A percentile compares a stretch with the other conserved stretches of the same genome.
phyloP scores from a whole-genome alignment of 2,113 vertebrate species.

The Promerops cafer region DNA sequence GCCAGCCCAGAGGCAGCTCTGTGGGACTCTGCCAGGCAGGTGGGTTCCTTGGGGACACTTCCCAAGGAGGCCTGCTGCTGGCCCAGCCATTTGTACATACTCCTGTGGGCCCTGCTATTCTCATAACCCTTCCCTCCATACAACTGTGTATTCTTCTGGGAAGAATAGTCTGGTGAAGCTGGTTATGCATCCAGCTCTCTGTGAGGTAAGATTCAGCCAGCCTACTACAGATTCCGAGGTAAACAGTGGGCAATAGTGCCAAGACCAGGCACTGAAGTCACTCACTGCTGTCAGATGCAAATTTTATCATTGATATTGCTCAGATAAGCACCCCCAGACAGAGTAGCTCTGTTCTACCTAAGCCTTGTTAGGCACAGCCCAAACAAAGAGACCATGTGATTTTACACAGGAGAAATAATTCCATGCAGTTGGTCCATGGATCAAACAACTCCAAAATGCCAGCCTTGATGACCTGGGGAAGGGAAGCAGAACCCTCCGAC shows the following conservation, averaged over 20 bases:
- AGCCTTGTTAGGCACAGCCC: background rate
- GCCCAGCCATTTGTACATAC: background rate
- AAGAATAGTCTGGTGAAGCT: background rate
- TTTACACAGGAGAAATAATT: background rate
- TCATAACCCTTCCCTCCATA: background rate
- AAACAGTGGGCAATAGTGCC: background rate
- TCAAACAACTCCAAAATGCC: background rate
- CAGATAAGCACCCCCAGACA: background rate
- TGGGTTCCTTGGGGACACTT: background rate
- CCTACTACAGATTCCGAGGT: background rate
- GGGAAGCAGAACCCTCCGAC: background rate
- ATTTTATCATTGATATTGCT: background rate
- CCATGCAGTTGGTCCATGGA: background rate
- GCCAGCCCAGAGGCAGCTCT: background rate
- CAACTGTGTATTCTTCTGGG: background rate
- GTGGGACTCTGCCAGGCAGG: background rate
- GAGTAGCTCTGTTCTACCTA: background rate
- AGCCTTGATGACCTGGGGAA: background rate
- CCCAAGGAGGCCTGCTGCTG: fast-evolving
- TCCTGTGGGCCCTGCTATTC: too few species aligned
- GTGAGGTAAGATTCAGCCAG: background rate
- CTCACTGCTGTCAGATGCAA: background rate
- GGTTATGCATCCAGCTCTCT: background rate
- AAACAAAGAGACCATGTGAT: fast-evolving
- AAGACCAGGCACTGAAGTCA: background rate